Evolutionary conservation across 1,140 invertebrate species (phyloP).

Genomic region (Hycleus phaleratus): DNA sequence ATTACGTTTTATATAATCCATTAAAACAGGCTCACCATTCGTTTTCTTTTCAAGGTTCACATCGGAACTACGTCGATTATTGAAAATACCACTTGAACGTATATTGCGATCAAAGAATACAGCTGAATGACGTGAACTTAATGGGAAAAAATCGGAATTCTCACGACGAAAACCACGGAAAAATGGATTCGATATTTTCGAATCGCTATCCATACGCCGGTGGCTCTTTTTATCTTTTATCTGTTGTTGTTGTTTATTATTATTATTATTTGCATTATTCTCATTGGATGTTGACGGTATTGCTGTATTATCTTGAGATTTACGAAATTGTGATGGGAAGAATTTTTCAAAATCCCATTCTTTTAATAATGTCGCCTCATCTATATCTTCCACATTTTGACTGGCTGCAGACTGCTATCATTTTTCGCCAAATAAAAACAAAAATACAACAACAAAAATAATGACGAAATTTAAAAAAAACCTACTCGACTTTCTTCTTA

Average conservation of each 20-base stretch:
- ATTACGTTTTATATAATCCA: slow-evolving; percentile 59
- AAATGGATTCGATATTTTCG: slow-evolving; percentile 57
- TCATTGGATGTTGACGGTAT: slow-evolving; percentile 38
- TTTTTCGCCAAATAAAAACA: not conserved
- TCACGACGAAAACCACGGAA: slow-evolving; percentile 70
- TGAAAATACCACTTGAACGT: slow-evolving; percentile 56
- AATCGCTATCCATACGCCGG: slow-evolving; percentile 61
- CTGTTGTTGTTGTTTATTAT: slow-evolving; percentile 36
- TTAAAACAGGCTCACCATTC: slow-evolving; percentile 60
- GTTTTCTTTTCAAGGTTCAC: slow-evolving; percentile 44
- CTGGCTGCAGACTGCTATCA: slow-evolving; percentile 39
- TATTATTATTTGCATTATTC: slow-evolving; percentile 21
- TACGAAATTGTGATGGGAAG: slow-evolving; percentile 52
- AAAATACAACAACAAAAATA: slow-evolving; percentile 4
- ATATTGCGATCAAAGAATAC: slow-evolving; percentile 48
- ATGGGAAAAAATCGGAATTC: slow-evolving; percentile 71
- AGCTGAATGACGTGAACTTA: slow-evolving; percentile 63
- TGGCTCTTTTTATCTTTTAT: slow-evolving; percentile 27
- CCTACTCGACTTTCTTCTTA: not conserved
- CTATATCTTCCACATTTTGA: slow-evolving; percentile 46
- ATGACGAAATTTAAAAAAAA: not conserved
- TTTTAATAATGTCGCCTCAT: slow-evolving; percentile 65
- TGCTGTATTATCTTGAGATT: slow-evolving; percentile 37
- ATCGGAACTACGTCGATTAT: slow-evolving; percentile 55
- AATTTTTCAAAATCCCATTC: slow-evolving; percentile 79